Evolutionary conservation across 2,888 invertebrate genomes (phyloP).

Genomic region (Campaea margaritaria): DNA sequence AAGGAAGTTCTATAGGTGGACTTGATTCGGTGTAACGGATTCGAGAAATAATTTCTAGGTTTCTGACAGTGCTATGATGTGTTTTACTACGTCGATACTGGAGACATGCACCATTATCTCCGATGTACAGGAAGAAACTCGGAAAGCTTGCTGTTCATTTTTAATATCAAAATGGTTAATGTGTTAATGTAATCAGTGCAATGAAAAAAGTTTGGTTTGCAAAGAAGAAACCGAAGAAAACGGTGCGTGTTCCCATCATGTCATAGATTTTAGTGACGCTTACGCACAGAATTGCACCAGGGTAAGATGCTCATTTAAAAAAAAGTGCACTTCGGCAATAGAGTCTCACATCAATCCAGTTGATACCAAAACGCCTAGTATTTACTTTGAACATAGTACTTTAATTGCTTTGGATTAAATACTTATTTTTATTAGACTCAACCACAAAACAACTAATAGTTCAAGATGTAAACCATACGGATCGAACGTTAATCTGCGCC

Average conservation of each 20-base stretch:
- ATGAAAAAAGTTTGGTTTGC: conserved; percentile 68
- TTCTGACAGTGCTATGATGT: neutral
- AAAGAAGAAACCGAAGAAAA: conserved; percentile 72
- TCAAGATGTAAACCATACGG: too few relatives aligned
- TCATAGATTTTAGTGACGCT: conserved; percentile 58
- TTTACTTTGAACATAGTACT: too few relatives aligned
- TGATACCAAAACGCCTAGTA: too few relatives aligned
- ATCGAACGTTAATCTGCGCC: too few relatives aligned
- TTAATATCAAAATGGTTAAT: neutral
- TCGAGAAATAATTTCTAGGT: neutral
- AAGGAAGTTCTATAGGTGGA: conserved; percentile 2
- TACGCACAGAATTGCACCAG: conserved; percentile 57
- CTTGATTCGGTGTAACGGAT: neutral
- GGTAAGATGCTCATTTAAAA: conserved; percentile 36
- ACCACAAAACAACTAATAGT: too few relatives aligned
- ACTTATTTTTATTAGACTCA: too few relatives aligned
- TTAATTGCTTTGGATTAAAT: too few relatives aligned
- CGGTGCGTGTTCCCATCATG: conserved; percentile 63
- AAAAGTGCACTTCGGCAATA: too few relatives aligned
- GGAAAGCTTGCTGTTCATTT: neutral
- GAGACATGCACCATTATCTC: too few relatives aligned
- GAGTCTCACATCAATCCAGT: too few relatives aligned
- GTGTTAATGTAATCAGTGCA: conserved; percentile 14
- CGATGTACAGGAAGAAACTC: too few relatives aligned
- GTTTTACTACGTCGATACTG: too few relatives aligned